Base-by-base conservation (phyloP, 2,113 vertebrate species). In the Prunella himalayana region DNA sequence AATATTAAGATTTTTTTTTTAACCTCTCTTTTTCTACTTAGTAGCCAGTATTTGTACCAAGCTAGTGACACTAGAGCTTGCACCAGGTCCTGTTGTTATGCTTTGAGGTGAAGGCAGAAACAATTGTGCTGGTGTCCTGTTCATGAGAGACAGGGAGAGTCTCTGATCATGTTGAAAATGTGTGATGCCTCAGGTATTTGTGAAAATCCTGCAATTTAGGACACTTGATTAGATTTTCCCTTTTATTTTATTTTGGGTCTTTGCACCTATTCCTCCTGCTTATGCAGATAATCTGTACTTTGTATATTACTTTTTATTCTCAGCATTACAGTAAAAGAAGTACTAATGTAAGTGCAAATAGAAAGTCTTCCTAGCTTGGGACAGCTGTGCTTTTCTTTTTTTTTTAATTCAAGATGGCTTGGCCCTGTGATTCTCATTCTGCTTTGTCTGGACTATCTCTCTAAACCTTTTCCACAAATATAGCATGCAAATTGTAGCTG, bases 1-100 rank as follows among this genome's bases (percentile, higher is more conserved):
- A 90, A 71, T 91, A 92, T 91, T 88, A 82, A 75, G 54, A 73
- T 70, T 90, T 94, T 88, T 56, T 78, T 86, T 65, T 83, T 79
- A 73, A 21, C 15, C 10, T 49, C 42, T 90, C 17, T 41, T 45
- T 88, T 94, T 93, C 82, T 95, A 41, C 33, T 87, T 80, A 91
- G 39, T 79, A 92, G 41, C 25, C 75, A 37, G 24, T 76, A 53
- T 82, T 96, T 94, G 70, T 97, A 88, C 17, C 41, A 79, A 88
- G 65, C 76, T 70, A 76, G 84, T 72, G 68, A 77, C 56, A 51
- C 35, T 60, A 78, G 85, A 79, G 88, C 54, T 82, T 92, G 41
- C 60, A 66, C 60, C 44, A 72, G 56, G 44, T 56, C 56, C 60
- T 94, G 15, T 24, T 35, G n/a, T 61, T 92, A 28, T 47, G 83